These are phyloP conservation scores for Elysia chlorotica DNA, from an alignment of 1,140 invertebrate genomes.

Conservation along the genomic window DNA sequence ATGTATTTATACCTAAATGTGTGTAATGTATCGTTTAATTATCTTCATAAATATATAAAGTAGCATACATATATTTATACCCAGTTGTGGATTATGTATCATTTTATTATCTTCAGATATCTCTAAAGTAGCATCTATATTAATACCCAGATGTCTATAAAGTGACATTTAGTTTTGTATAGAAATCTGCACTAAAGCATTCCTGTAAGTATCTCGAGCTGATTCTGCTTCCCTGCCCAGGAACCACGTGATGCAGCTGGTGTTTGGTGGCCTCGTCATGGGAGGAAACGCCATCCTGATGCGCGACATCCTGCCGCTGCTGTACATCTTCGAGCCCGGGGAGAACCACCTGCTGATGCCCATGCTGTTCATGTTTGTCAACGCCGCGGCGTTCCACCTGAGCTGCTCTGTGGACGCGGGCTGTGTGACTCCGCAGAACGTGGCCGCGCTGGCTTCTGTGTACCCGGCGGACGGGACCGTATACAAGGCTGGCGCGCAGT, in stretches of 20 bases:
- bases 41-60: not conserved
- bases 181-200: too few species aligned
- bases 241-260: slow-evolving; percentile 45
- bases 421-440: slow-evolving; percentile 38
- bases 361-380: slow-evolving; percentile 36
- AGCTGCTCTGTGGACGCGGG: slow-evolving; percentile 46
- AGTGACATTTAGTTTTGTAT: too few species aligned
- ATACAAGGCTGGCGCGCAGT: slow-evolving; percentile 37
- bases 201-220: not conserved
- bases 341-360: slow-evolving; percentile 46
- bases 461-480: slow-evolving; percentile 45
- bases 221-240: too few species aligned
- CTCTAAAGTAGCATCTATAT: not conserved
- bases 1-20: too few species aligned
- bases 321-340: slow-evolving; percentile 43
- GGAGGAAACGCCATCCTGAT: slow-evolving; percentile 41
- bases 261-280: slow-evolving; percentile 40
- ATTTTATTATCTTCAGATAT: not conserved
- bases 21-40: too few species aligned
- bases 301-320: slow-evolving; percentile 49
- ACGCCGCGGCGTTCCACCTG: slow-evolving; percentile 40
- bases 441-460: slow-evolving; percentile 28
- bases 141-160: not conserved
- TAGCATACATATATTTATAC: not conserved
- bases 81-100: not conserved